phyloP scores from a whole-genome alignment of 2,797 vertebrate genomes.

The Alcedo quadribrachys region DNA sequence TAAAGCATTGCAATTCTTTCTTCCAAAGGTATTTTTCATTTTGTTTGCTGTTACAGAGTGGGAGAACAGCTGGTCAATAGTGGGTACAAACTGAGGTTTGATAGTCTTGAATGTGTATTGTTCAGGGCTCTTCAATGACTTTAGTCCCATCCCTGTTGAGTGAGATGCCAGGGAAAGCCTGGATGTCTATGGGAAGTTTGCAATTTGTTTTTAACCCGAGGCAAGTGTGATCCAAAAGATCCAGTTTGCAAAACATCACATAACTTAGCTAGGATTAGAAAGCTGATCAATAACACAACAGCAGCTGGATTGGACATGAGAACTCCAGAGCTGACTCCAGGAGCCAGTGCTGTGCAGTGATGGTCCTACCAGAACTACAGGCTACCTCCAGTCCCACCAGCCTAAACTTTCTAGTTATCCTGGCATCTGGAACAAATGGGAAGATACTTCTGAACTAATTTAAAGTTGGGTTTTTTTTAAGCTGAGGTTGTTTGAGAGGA shows the following conservation, averaged over 20 bases:
- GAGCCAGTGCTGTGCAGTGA: neutral
- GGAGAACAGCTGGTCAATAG: conserved; percentile 16
- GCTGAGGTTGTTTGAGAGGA: neutral
- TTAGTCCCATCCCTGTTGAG: neutral
- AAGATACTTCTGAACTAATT: neutral
- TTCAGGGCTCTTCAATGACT: neutral
- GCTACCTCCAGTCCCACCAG: neutral
- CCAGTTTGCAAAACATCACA: neutral
- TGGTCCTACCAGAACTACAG: neutral
- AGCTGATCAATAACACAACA: neutral
- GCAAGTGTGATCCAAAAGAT: neutral
- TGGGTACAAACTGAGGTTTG: neutral
- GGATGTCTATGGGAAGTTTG: neutral
- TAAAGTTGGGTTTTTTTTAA: neutral
- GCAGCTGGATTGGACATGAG: neutral
- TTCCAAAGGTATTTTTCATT: conserved; percentile 64
- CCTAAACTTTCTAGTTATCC: neutral
- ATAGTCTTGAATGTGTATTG: neutral
- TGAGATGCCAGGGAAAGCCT: neutral
- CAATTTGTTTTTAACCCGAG: neutral
- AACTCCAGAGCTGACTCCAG: neutral
- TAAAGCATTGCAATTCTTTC: conserved; percentile 11
- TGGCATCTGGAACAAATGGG: neutral
- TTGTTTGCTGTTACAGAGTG: neutral
- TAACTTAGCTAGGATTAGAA: neutral